Percentiles rank a stretch among this genome's conserved stretches.
These are phyloP conservation scores for Phaedon cochleariae DNA, from an alignment of 2,888 invertebrate species.

Conservation along the genomic window DNA sequence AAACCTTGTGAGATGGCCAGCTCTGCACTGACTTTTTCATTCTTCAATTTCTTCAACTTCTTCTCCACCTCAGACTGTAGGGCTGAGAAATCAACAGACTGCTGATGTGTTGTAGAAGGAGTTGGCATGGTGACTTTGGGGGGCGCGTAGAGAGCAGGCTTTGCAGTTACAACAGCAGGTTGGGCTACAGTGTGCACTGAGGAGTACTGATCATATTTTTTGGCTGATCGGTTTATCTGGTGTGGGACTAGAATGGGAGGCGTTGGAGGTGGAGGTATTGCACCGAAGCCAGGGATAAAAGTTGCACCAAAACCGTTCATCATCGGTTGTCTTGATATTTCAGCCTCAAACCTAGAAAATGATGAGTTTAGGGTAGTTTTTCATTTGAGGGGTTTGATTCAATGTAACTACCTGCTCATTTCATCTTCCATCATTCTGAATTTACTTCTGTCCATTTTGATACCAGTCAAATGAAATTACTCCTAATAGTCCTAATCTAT, in stretches of 20 bases:
- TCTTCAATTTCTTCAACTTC: conserved; percentile 70
- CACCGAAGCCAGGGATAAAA: conserved; percentile 63
- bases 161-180: conserved; percentile 74
- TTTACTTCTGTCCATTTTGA: conserved; percentile 58
- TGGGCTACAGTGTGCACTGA: conserved; percentile 58
- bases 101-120: conserved; percentile 49
- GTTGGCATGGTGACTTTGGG: conserved; percentile 57
- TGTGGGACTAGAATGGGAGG: conserved; percentile 75
- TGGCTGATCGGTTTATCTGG: conserved; percentile 65
- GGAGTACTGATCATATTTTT: conserved; percentile 55
- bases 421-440: conserved; percentile 89
- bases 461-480: no score
- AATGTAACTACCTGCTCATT: conserved; percentile 75
- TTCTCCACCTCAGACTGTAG: conserved; percentile 68
- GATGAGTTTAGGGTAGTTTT: no score
- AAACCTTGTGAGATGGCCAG: conserved; percentile 71
- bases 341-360: conserved; percentile 82
- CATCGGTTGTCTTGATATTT: conserved; percentile 78
- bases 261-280: conserved; percentile 74
- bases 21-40: conserved; percentile 73
- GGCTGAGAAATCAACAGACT: conserved; percentile 64
- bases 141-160: conserved; percentile 73
- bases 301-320: conserved; percentile 71
- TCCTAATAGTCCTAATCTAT: no score
- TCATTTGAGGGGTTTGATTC: no score